phyloP scores from a whole-genome alignment of 2,888 invertebrate species.

The Cantharis flavilabris region DNA sequence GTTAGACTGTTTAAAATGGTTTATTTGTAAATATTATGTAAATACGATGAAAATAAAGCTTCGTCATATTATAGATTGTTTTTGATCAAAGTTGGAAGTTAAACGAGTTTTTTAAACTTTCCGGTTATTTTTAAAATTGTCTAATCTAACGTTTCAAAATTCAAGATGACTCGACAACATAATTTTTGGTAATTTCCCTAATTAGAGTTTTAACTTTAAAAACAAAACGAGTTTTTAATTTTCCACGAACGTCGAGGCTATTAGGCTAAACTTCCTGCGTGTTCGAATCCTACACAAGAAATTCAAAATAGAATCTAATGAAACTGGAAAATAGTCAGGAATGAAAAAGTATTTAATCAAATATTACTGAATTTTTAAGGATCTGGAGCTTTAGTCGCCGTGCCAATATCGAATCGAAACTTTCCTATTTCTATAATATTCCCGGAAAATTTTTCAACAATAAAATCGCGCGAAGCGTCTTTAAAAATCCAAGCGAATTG shows the following conservation, averaged over 20 bases:
- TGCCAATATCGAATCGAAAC: not conserved
- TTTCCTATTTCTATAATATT: not conserved
- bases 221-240: not conserved
- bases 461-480: not conserved
- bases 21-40: too few relatives aligned
- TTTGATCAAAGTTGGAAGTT: not conserved
- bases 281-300: not conserved
- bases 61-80: not conserved
- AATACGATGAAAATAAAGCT: too few relatives aligned
- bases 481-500: not conserved
- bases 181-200: not conserved
- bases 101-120: not conserved
- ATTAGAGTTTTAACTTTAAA: not conserved
- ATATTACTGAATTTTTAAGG: not conserved
- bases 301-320: not conserved
- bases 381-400: not conserved
- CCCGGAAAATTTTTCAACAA: not conserved
- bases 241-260: not conserved
- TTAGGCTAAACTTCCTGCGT: not conserved
- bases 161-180: not conserved
- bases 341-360: not conserved
- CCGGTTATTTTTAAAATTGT: not conserved
- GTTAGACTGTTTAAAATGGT: not conserved
- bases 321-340: not conserved
- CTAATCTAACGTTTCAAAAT: not conserved